These are phyloP conservation scores for Spondyliosoma cantharus DNA, from an alignment of 2,797 vertebrate species.

Conservation along the genomic window DNA sequence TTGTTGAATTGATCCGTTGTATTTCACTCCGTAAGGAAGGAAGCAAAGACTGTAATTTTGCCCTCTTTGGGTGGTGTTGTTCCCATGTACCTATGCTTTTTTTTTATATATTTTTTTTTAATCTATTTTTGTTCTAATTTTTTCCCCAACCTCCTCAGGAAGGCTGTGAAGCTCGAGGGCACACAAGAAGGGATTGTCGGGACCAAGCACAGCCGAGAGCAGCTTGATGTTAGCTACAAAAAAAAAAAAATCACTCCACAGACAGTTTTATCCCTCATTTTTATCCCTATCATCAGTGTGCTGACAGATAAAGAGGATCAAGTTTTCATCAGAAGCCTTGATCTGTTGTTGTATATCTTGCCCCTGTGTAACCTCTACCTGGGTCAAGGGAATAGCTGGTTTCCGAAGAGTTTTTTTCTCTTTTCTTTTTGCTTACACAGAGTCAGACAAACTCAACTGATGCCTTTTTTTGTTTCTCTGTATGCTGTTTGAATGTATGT, in stretches of 20 bases:
- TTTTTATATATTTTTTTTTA: conserved; percentile 2
- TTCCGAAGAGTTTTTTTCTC: conserved; percentile 19
- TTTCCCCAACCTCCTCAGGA: conserved; percentile 57
- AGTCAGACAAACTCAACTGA: conserved; percentile 19
- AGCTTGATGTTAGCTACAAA: conserved; percentile 44
- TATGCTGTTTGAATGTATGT: conserved; percentile 16
- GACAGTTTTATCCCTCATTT: conserved; percentile 35
- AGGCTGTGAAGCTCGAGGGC: conserved; percentile 59
- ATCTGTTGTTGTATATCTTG: conserved; percentile 30
- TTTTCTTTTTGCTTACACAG: conserved; percentile 15
- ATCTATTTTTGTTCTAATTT: conserved; percentile 17
- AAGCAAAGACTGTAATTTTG: conserved; percentile 62
- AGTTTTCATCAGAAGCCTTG: conserved; percentile 41
- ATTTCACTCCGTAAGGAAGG: conserved; percentile 62
- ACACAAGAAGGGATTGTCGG: conserved; percentile 61
- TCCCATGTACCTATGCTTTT: conserved; percentile 18
- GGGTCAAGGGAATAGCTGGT: conserved; percentile 28
- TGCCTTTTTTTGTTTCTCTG: conserved; percentile 8
- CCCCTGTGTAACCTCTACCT: conserved; percentile 24
- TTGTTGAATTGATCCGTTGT: conserved; percentile 63
- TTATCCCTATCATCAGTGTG: conserved; percentile 15
- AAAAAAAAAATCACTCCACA: conserved; percentile 33
- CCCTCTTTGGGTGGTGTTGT: conserved; percentile 27
- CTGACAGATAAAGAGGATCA: conserved; percentile 23
- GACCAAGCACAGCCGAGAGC: conserved; percentile 63